Evolutionary conservation across 2,113 vertebrate genomes (phyloP), one percentile per base, ranked within the genome.

Genomic region (Natator depressus): DNA sequence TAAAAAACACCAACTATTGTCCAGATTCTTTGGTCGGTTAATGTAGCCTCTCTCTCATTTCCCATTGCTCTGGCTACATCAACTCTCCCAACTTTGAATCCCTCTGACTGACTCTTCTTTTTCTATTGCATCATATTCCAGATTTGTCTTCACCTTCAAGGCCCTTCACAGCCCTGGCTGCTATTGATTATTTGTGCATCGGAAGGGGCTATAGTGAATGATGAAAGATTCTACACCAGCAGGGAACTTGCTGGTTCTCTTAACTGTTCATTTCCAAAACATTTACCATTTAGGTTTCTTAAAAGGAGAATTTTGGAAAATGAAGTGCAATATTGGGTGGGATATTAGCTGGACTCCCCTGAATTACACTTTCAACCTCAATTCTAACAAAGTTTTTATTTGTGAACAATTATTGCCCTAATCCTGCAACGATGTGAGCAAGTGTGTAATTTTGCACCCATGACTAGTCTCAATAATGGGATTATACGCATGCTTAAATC

Each of bases 181-280:
- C 16, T 69, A 16, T 75, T 84, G n/a, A 4, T 91, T 59, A 31
- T 69, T n/a, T 86, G n/a, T 80, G 10, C 9, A n/a, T 51, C 85
- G 90, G 38, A 76, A n/a, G 25, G 16, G 4, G 4, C 14, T 38
- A 38, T 88, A 57, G 14, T 65, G 0, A 8, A 9, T 53, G 84
- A 35, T 0, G 0, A 92, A 38, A 6, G 72, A 84, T 65, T 87
- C 85, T 10, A 3, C 17, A 80, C 16, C 42, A 83, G 89, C 24
- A 81, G 50, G 17, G 92, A 81, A 85, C 10, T 1, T 24, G 19
- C 4, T 12, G 9, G 5, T 16, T 38, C 27, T 76, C 83, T 80
- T 9, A 20, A 10, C 9, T 25, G 0, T 12, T 82, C 55, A 8
- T 85, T 91, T 87, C 91, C 14, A 35, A 50, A 0, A 0, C 46